Evolutionary conservation across 2,888 invertebrate genomes (phyloP), one percentile per base, ranked within the genome.

Genomic region (Nemoura dubitans): DNA sequence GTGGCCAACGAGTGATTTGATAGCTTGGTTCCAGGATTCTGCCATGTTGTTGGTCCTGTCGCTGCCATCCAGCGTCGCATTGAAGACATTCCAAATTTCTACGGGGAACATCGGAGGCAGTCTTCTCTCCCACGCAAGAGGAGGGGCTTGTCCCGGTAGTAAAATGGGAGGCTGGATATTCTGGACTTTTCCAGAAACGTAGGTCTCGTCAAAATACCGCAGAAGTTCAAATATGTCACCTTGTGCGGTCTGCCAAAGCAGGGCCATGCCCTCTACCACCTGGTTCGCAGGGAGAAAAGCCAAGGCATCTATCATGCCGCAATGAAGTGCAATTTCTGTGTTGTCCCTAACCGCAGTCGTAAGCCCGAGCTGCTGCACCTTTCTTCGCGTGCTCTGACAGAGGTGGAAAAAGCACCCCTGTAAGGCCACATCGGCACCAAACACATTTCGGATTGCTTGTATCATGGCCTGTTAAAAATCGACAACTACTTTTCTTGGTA

Each of bases 181-280:
- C 21, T 59, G 59, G 21, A 21, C 29, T 81, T 26, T 26, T 27
- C 78, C 78, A 14, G 78, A 78, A 2, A 78, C 78, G 78, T 14
- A 78, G 6, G 78, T 78, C 30, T 81, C 29, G 29, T 81, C 81
- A n/a, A 81, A 30, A n/a, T 30, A 81, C 14, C 29, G 29, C 26
- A 81, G 81, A 0, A 81, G 30, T 27, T 28, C 28, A 10, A 81
- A 81, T 21, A 81, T 28, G 6, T 81, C 30, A 16, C 6, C 6
- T 6, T 6, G 27, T 78, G 28, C 28, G 26, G 78, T 78, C n/a
- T 81, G 29, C 28, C 21, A 81, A 7, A 81, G 28, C 14, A 29
- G 28, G 7, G 81, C 81, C 28, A 81, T 30, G 7, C 81, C 81
- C 6, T 28, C 81, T 14, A 81, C 30, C 6, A 81, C 30, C 14